Conservation (phyloP, 2,113 vertebrate species). For the Aphyosemion australe region DNA sequence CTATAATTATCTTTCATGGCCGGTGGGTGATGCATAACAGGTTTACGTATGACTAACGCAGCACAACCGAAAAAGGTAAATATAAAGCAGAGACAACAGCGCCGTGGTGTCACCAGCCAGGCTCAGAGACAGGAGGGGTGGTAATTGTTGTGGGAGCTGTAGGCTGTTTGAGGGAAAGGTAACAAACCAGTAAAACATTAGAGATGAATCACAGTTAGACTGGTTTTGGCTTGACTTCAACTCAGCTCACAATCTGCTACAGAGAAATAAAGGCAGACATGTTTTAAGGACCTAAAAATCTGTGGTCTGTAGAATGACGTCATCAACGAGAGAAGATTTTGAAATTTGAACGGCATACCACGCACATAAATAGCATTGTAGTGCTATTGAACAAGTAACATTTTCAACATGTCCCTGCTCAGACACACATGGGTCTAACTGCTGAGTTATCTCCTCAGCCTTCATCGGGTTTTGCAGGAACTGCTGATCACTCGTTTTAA, state of each 20-base stretch:
- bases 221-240: conserved; percentile 78
- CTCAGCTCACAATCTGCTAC: conserved; percentile 49
- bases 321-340: no score
- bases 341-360: no score
- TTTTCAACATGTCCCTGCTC: no score
- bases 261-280: no score
- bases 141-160: conserved; percentile 86
- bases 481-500: no score
- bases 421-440: no score
- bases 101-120: conserved; percentile 55
- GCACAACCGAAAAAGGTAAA: conserved; percentile 52
- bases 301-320: no score
- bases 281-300: no score
- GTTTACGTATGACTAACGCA: conserved; percentile 87
- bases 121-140: conserved; percentile 82
- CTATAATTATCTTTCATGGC: conserved; percentile 92
- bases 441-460: no score
- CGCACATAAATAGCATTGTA: no score
- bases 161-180: conserved; percentile 72
- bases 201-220: conserved; percentile 57
- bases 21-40: conserved; percentile 90
- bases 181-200: conserved; percentile 73
- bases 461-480: no score
- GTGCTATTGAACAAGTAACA: no score
- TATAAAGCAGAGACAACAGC: conserved; percentile 32